Conservation (phyloP, 2,113 vertebrate species). For the Panthera leo region DNA sequence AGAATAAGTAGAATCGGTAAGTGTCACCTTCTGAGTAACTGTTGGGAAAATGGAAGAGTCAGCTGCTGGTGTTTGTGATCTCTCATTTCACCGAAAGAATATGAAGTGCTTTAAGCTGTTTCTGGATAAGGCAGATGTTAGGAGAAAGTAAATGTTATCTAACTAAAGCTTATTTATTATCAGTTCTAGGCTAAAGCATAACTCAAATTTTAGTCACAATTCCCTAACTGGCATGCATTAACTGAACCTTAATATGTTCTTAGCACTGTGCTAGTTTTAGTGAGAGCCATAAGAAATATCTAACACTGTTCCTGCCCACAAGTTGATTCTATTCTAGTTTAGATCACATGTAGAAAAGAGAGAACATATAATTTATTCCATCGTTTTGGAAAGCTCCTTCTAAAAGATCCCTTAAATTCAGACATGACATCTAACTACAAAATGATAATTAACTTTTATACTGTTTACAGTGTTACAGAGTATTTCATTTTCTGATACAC, state of each 20-base stretch:
- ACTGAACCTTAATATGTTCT: not conserved
- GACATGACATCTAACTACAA: not conserved
- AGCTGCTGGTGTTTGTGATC: not conserved
- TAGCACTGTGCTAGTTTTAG: not conserved
- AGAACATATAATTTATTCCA: not conserved
- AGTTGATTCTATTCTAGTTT: conserved; percentile 15
- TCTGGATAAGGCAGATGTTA: not conserved
- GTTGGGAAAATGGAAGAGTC: conserved; percentile 50
- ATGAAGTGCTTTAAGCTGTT: conserved; percentile 20
- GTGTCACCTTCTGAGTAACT: conserved; percentile 2
- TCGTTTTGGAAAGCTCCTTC: conserved; percentile 44
- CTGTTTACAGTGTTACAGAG: not conserved
- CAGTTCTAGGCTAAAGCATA: not conserved
- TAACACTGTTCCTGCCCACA: not conserved
- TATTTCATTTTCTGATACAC: not conserved
- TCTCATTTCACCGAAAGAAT: not conserved
- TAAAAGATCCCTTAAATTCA: conserved; percentile 18
- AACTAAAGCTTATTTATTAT: not conserved
- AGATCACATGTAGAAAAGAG: conserved; percentile 28
- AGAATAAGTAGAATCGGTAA: not conserved
- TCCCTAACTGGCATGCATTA: not conserved
- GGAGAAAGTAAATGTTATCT: not conserved
- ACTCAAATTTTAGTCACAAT: not conserved
- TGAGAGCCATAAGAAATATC: not conserved
- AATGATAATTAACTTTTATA: not conserved